Evolutionary conservation across 2,797 vertebrate genomes (phyloP).

Genomic region (Lacerta bilineata): DNA sequence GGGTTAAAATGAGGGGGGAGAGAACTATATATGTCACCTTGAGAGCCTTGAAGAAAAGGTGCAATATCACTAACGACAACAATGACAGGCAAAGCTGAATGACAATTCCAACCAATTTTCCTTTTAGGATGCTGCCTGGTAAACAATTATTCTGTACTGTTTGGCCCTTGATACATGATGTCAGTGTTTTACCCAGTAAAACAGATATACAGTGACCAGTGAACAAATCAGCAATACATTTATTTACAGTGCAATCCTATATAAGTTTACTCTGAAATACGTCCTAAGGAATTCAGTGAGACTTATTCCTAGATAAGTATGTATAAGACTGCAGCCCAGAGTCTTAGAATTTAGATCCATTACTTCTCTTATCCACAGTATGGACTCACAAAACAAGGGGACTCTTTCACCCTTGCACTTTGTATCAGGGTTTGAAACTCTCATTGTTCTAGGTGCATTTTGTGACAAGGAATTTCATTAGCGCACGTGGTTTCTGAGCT

Average conservation of each 20-base stretch:
- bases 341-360: no score
- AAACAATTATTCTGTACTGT: background rate
- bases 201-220: no score
- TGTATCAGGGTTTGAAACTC: no score
- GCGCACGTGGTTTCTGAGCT: no score
- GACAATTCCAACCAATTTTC: background rate
- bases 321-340: background rate
- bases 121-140: background rate
- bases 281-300: background rate
- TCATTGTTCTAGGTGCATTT: no score
- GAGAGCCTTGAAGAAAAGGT: no score
- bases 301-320: background rate
- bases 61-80: no score
- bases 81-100: background rate
- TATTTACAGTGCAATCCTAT: background rate
- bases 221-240: background rate
- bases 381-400: background rate
- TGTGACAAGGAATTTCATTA: no score
- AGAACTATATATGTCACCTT: no score
- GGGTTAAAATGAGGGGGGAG: no score
- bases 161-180: background rate
- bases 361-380: no score
- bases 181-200: background rate
- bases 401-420: no score
- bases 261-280: background rate